Evolutionary conservation across 2,797 vertebrate genomes (phyloP).

Genomic region (Schizopygopsis malacanthus): DNA sequence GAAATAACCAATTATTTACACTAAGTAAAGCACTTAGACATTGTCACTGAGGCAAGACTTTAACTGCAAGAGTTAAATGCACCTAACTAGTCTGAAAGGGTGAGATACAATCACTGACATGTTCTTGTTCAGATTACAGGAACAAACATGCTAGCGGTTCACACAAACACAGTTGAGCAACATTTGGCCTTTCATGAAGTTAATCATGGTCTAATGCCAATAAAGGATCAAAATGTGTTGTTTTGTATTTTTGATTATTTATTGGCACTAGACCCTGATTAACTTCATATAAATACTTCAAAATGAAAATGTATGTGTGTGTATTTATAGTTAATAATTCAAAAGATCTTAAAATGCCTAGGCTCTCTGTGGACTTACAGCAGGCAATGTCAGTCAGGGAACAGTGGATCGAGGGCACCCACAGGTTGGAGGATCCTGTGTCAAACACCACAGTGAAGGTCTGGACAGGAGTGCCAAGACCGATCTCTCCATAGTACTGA

Average conservation of each 20-base stretch:
- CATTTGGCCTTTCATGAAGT: neutral
- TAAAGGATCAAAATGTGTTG: neutral
- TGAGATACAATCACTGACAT: neutral
- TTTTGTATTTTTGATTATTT: neutral
- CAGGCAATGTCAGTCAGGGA: conserved; percentile 86
- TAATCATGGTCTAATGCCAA: neutral
- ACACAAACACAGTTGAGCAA: neutral
- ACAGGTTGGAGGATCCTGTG: conserved; percentile 96
- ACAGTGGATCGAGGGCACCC: conserved; percentile 93
- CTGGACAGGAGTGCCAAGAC: conserved; percentile 86
- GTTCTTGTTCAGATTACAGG: neutral
- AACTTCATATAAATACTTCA: neutral
- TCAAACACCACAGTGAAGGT: conserved; percentile 95
- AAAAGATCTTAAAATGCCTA: neutral
- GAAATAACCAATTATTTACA: neutral
- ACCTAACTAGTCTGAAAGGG: neutral
- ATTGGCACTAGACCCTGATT: neutral
- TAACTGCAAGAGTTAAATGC: neutral
- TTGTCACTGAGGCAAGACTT: neutral
- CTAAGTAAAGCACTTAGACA: neutral
- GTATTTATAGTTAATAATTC: neutral
- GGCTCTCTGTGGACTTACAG: conserved; percentile 79
- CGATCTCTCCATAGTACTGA: conserved; percentile 91
- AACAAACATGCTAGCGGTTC: neutral
- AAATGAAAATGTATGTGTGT: neutral